These are phyloP conservation scores for Uloborus plumipes DNA, from an alignment of 2,888 invertebrate genomes.

Conservation along the genomic window DNA sequence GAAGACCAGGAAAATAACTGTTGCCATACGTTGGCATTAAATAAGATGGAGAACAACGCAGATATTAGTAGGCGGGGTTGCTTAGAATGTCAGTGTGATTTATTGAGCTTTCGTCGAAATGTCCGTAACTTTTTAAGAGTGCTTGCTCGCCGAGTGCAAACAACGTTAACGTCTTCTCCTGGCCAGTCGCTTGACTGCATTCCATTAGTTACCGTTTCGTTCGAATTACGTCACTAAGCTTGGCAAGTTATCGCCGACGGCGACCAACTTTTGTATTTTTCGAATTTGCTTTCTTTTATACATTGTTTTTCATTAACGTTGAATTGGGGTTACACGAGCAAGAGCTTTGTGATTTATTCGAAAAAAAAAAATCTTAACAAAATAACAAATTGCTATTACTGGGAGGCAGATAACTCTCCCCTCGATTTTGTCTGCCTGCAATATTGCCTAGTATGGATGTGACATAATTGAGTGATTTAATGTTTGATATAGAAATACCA, in stretches of 20 bases:
- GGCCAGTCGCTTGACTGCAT: conserved; percentile 57
- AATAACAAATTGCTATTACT: too few species aligned
- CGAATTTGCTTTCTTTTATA: too few species aligned
- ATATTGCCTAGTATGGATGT: too few species aligned
- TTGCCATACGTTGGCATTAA: conserved; percentile 19
- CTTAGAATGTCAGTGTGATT: conserved; percentile 60
- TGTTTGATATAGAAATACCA: too few species aligned
- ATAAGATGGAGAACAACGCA: conserved; percentile 41
- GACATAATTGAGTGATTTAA: too few species aligned
- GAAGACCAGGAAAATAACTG: conserved; percentile 16
- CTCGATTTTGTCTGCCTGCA: too few species aligned
- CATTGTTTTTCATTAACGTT: too few species aligned
- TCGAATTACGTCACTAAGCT: conserved; percentile 13
- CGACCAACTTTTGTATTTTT: not conserved
- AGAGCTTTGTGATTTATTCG: too few species aligned
- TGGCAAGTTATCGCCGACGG: conserved; percentile 30
- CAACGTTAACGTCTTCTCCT: conserved; percentile 36
- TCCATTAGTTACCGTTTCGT: conserved; percentile 48
- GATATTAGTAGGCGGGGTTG: conserved; percentile 49
- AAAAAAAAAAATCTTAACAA: too few species aligned
- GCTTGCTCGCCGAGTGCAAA: conserved; percentile 45
- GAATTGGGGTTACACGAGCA: too few species aligned
- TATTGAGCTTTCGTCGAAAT: conserved; percentile 62
- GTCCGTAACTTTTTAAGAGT: conserved; percentile 59
- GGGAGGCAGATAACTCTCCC: too few species aligned